Evolutionary conservation across 2,888 invertebrate genomes (phyloP), one percentile per base, ranked within the genome.

Genomic region (Uropetala carovei): DNA sequence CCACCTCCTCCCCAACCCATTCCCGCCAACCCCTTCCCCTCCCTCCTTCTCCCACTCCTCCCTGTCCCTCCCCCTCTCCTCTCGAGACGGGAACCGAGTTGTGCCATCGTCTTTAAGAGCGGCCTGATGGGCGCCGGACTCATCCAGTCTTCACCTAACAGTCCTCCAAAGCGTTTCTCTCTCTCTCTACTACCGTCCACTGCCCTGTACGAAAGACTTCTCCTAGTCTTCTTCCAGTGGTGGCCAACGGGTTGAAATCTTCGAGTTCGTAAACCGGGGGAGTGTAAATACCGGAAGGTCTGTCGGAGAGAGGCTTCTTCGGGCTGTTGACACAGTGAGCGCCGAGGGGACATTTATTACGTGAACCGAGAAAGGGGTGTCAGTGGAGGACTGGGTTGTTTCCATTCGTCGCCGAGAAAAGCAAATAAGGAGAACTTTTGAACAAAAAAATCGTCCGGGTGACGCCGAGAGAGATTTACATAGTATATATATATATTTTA

Each of bases 131-230:
- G 89, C 89, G 89, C 64, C 89, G 89, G 64, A 64, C 60, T 68
- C 89, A 89, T 89, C 89, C 89, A 89, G 89, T 89, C 89, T 89
- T 89, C 89, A 89, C 89, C 89, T 89, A 89, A 89, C 89, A 89
- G 89, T 89, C 89, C 89, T 89, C 89, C 89, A 68, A 64, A 68
- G 60, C 89, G 89, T 89, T 83, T 83, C 83, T 85, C 85, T 60
- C 89, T 64, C 64, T 64, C 60, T 14, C 18, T 27, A 18, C 64
- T 30, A 27, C 75, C 86, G 59, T 30, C 9, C 43, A 18, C 57
- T n/a, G 60, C 27, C 64, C 43, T 43, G 89, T n/a, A 57, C 3
- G 57, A 22, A 58, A 57, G 57, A 57, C 22, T 10, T n/a, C 22
- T 56, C 18, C 43, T 22, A 64, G 56, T 43, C 30, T 43, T 11